Base-by-base conservation (phyloP, 2,888 invertebrate genomes). In the Lacanobia wlatinum region DNA sequence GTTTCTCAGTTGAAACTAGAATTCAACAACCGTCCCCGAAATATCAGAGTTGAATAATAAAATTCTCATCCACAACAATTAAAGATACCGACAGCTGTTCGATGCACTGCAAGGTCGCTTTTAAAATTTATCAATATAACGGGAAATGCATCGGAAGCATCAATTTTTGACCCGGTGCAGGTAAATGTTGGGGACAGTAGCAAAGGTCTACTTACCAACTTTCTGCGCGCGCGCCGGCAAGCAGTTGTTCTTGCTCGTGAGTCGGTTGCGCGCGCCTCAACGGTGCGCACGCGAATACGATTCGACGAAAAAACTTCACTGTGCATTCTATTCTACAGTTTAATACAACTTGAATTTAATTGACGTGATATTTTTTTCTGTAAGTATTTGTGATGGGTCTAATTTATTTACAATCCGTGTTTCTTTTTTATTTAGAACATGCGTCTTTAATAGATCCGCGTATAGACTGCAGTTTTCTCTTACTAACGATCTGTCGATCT, bases 231-330 rank as follows among this genome's bases (percentile, higher is more conserved):
- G 69, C 81, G 72, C 82, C 70, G 73, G 62, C 67, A 53, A 64
- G 68, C 76, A 70, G 68, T 73, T 71, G 69, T 61, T 61, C 66
- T 73, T 71, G 69, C 63, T 61, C 66, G 74, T 77, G 89, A 92
- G 93, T 93, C 87, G 82, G 84, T 87, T 84, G 83, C 82, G 87
- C 90, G 92, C 92, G 87, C 88, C 89, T 78, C 83, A 76, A 75
- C 77, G 73, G 90, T 88, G 89, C 92, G 92, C 93, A 93, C 94
- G 94, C 89, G 87, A 77, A 72, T 74, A 70, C 73, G 53, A 82
- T 70, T 76, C 70, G 63, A 52, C 58, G 50, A 50, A 55, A 55
- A 66, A 63, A 76, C 63, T 80, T 74, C 62, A 69, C 38, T 52
- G 87, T 84, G 85, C 78, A 75, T 76, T 78, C 80, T 75, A 76